Evolutionary conservation across 2,888 invertebrate genomes (phyloP).

Genomic region (Parnassius orleans): DNA sequence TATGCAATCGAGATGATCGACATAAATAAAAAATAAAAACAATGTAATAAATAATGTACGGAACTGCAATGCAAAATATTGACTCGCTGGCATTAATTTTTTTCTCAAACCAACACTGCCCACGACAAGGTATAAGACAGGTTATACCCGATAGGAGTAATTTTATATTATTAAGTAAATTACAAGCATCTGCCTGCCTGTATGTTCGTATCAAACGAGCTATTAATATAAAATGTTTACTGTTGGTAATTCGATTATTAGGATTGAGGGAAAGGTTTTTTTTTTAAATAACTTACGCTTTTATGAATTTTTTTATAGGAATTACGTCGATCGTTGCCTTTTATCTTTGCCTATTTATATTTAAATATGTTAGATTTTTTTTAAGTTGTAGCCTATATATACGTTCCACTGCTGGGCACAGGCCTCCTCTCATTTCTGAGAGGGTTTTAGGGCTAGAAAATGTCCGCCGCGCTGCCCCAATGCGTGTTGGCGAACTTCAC

Average conservation of each 20-base stretch:
- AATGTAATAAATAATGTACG: background rate
- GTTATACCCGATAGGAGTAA: slow-evolving; percentile 57
- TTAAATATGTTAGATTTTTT: no score
- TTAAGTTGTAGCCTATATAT: no score
- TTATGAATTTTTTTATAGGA: background rate
- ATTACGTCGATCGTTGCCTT: slow-evolving; percentile 20
- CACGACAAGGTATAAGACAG: slow-evolving; percentile 38
- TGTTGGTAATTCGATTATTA: slow-evolving; percentile 72
- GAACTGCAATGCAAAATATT: background rate
- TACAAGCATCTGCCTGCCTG: slow-evolving; percentile 53
- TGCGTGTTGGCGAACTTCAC: no score
- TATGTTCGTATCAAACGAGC: slow-evolving; percentile 46
- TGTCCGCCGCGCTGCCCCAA: no score
- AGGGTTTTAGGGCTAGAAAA: no score
- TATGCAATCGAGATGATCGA: no score
- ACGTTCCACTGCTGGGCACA: no score
- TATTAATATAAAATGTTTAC: slow-evolving; percentile 70
- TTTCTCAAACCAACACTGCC: slow-evolving; percentile 28
- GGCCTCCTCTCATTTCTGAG: no score
- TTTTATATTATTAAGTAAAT: slow-evolving; percentile 73
- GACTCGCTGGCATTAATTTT: background rate
- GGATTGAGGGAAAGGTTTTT: slow-evolving; percentile 31
- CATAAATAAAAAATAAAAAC: no score
- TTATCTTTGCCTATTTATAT: background rate
- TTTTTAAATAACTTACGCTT: slow-evolving; percentile 5